Conservation (phyloP, 2,113 vertebrate species). For the Pimephales promelas region DNA sequence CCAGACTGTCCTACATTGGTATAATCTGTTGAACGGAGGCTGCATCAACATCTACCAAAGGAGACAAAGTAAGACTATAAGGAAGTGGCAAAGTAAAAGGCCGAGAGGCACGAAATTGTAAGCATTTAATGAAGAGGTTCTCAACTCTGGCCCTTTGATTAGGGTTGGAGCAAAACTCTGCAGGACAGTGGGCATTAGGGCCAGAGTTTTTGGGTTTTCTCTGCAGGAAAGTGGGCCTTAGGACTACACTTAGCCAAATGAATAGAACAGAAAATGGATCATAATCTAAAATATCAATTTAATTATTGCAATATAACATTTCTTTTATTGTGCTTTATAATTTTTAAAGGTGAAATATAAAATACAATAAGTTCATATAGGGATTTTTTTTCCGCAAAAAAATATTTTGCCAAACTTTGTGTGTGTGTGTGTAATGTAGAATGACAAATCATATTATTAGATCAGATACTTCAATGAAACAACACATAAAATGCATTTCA, state of each 20-base stretch:
- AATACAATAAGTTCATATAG: not conserved
- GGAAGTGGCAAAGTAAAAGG: not conserved
- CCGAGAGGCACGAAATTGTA: not conserved
- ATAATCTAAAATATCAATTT: not conserved
- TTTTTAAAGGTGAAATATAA: not conserved
- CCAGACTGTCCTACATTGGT: not conserved
- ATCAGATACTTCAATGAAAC: not conserved
- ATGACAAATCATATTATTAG: not conserved
- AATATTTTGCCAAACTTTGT: too few relatives aligned
- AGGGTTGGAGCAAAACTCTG: too few relatives aligned
- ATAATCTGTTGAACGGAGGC: not conserved
- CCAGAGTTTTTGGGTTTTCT: too few relatives aligned
- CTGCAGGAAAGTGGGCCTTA: too few relatives aligned
- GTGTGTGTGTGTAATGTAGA: not conserved
- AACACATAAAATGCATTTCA: not conserved
- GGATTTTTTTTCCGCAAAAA: not conserved
- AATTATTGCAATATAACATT: not conserved
- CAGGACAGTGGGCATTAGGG: too few relatives aligned
- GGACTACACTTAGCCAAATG: not conserved
- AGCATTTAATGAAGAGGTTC: too few relatives aligned
- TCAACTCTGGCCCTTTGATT: too few relatives aligned
- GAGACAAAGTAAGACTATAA: not conserved
- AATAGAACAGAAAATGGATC: not conserved
- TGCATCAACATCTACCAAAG: slow-evolving; percentile 18
- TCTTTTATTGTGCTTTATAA: not conserved